phyloP scores from a whole-genome alignment of 37 sponge, comb jelly and placozoan species.

The Spongilla lacustris region DNA sequence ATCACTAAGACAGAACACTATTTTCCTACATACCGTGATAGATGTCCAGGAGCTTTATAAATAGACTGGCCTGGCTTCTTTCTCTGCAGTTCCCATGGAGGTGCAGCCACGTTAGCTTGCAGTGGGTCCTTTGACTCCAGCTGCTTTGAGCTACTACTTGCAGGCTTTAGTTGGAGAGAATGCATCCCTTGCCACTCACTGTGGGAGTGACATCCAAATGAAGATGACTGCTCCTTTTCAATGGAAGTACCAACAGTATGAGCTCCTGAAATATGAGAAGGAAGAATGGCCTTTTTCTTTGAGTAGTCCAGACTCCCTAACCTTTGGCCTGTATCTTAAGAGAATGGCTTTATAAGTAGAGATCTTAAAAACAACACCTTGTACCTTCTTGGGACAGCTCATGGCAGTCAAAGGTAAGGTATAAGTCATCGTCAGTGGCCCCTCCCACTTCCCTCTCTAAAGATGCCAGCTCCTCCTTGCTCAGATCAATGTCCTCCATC shows the following conservation, averaged over 20 bases:
- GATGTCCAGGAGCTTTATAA: conserved; percentile 38
- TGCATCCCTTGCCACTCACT: no score
- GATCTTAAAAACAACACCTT: not conserved
- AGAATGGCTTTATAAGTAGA: not conserved
- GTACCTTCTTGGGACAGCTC: not conserved
- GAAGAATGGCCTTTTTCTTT: not conserved
- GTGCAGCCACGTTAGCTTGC: conserved; percentile 4
- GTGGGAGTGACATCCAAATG: not conserved
- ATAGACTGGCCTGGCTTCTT: conserved; percentile 54
- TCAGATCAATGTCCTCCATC: not conserved
- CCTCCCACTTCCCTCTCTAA: conserved; percentile 3
- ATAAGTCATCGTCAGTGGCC: not conserved
- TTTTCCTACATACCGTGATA: not conserved
- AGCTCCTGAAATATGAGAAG: not conserved
- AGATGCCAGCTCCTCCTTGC: not conserved
- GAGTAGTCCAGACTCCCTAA: not conserved
- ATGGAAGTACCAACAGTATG: not conserved
- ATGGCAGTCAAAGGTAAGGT: not conserved
- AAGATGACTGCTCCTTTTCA: not conserved
- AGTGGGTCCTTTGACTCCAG: not conserved
- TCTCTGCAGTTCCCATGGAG: conserved; percentile 1
- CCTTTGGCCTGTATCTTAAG: not conserved
- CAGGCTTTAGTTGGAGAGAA: not conserved
- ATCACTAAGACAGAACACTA: not conserved
- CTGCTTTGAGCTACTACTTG: not conserved